Evolutionary conservation across 2,797 vertebrate species (phyloP).

Genomic region (Danio jaintianensis): DNA sequence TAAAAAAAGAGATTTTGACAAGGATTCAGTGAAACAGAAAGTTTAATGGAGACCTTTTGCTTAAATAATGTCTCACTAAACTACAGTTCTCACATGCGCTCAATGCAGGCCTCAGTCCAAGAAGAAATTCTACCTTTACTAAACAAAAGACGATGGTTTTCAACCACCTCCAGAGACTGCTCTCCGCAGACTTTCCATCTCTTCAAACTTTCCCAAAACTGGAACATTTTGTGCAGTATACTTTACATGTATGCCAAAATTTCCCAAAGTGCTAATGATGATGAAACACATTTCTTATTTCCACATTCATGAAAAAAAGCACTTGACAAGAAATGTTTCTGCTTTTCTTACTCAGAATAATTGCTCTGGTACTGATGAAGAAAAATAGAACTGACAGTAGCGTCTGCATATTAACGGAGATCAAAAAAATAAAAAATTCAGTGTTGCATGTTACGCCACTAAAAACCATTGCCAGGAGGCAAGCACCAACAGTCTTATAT

Average conservation of each 20-base stretch:
- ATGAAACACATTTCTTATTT: slow-evolving; percentile 22
- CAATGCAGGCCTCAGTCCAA: neutral
- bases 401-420: slow-evolving; percentile 9
- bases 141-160: slow-evolving; percentile 29
- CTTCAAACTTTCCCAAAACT: slow-evolving; percentile 12
- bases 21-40: neutral
- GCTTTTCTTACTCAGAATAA: slow-evolving; percentile 20
- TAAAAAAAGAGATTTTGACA: neutral
- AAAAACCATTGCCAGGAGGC: slow-evolving; percentile 24
- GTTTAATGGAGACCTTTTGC: slow-evolving; percentile 10
- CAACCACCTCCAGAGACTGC: slow-evolving; percentile 16
- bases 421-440: neutral
- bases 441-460: neutral
- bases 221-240: neutral
- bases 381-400: slow-evolving; percentile 25
- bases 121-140: slow-evolving; percentile 13
- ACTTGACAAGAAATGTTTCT: slow-evolving; percentile 25
- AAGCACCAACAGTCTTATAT: slow-evolving; percentile 17
- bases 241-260: neutral
- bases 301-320: slow-evolving; percentile 13
- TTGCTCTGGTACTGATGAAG: slow-evolving; percentile 21
- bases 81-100: slow-evolving; percentile 13
- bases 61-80: slow-evolving; percentile 20
- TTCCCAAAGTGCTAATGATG: slow-evolving; percentile 33
- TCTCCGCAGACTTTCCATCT: slow-evolving; percentile 6